Evolutionary conservation across 1,140 invertebrate species (phyloP).

Genomic region (Popillia japonica): DNA sequence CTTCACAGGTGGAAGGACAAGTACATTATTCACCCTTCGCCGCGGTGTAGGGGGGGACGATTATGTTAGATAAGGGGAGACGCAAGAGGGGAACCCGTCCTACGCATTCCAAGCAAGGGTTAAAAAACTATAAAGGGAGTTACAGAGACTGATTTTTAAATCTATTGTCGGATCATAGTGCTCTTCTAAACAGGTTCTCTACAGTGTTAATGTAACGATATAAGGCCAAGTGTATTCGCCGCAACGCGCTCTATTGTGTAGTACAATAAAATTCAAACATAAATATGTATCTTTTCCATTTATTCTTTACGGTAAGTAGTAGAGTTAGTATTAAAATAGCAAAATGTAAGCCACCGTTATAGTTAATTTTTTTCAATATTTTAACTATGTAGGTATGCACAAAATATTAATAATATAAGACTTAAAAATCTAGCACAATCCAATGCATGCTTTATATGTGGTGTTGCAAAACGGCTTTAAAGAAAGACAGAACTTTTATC

Average conservation of each 20-base stretch:
- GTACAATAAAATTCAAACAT: neutral
- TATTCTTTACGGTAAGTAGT: slow-evolving; percentile 16
- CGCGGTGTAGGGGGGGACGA: slow-evolving; percentile 3
- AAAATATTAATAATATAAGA: too few species aligned
- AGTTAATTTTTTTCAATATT: too few species aligned
- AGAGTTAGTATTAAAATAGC: too few species aligned
- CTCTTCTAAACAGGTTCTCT: slow-evolving; percentile 45
- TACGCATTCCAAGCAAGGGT: slow-evolving; percentile 52
- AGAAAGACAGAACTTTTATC: too few species aligned
- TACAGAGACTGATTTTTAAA: slow-evolving; percentile 58
- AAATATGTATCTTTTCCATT: neutral
- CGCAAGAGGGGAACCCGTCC: slow-evolving; percentile 5
- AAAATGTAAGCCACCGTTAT: too few species aligned
- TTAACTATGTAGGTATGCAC: too few species aligned
- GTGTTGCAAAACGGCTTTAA: too few species aligned
- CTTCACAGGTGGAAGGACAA: slow-evolving; percentile 30
- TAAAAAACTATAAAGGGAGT: slow-evolving; percentile 60
- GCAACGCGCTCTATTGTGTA: slow-evolving; percentile 5
- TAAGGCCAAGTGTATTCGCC: slow-evolving; percentile 6
- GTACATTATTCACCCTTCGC: slow-evolving; percentile 34
- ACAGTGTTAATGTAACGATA: slow-evolving; percentile 34
- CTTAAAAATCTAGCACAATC: too few species aligned
- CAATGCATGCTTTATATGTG: too few species aligned
- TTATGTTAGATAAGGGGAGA: slow-evolving; percentile 26
- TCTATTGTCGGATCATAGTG: slow-evolving; percentile 45